Base-by-base conservation (phyloP, 2,888 invertebrate species). In the Campoplex capitator region DNA sequence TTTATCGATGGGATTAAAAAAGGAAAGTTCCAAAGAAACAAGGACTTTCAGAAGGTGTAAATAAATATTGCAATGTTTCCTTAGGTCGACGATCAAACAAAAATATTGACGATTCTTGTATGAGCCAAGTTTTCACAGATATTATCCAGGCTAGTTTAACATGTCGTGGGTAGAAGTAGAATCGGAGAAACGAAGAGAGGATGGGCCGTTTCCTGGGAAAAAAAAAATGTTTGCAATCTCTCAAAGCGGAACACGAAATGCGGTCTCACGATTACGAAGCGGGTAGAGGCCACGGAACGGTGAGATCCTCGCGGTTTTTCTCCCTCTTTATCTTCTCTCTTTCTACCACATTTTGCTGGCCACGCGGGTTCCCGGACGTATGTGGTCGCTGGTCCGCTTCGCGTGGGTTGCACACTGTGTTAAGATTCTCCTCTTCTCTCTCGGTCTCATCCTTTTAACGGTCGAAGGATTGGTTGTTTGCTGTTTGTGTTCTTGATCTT, bases 361-460 rank as follows among this genome's bases (percentile, higher is more conserved):
- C 89, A 88, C 86, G 89, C 89, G 89, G 90, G 89, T 90, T 90
- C 89, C 90, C 90, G 90, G 90, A 90, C 89, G 89, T 89, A 89
- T 88, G 88, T 87, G 88, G 88, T 89, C 88, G 87, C 85, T 74
- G 83, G 87, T 85, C 84, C 84, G 85, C 81, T 87, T 86, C 87
- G 87, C 88, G 89, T 89, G 89, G 91, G 88, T 88, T 89, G 89
- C 89, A 88, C 79, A 78, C 58, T 85, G 62, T 82, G 78, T 68
- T 65, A 67, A 56, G 65, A 84, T 48, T 70, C 78, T 78, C 62
- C 58, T 58, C 70, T 65, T 71, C 71, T 77, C 76, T 77, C 81
- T 83, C 82, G 62, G 87, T 83, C 82, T 83, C 84, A 83, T 88
- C 88, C 84, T 88, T 80, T 84, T 79, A 54, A 77, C 79, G 62